A percentile compares a stretch with the other conserved stretches of the same genome.
Conservation (phyloP, 2,797 vertebrate genomes). For the Taenioides sp. region DNA sequence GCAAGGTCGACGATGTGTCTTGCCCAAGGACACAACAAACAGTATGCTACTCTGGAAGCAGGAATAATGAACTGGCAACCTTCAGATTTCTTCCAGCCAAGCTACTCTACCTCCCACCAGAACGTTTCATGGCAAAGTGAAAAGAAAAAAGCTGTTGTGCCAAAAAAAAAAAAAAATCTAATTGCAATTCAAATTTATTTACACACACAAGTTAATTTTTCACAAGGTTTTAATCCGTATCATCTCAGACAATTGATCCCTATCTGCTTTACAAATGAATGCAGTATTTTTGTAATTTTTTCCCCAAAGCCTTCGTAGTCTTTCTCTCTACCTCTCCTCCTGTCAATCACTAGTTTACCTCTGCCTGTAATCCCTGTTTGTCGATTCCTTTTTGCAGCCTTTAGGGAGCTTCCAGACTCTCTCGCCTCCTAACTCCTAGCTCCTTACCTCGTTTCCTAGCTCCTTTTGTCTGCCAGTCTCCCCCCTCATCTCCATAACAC, state of each 20-base stretch:
- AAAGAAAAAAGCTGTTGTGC: neutral
- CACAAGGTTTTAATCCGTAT: neutral
- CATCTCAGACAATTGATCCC: neutral
- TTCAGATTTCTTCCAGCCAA: neutral
- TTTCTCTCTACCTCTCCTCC: neutral
- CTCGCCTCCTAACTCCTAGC: neutral
- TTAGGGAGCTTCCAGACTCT: neutral
- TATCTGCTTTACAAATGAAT: slow-evolving; percentile 1
- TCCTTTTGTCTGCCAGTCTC: neutral
- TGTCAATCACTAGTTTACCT: slow-evolving; percentile 7
- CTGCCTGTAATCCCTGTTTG: slow-evolving; percentile 7
- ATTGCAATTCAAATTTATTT: neutral
- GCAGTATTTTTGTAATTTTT: neutral
- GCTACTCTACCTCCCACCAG: neutral
- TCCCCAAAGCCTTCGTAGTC: neutral
- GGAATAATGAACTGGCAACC: neutral
- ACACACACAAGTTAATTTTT: neutral
- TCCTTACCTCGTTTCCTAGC: neutral
- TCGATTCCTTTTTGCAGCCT: slow-evolving; percentile 1
- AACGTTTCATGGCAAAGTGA: neutral
- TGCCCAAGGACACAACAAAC: neutral
- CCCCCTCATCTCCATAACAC: slow-evolving; percentile 5
- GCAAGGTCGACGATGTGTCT: neutral
- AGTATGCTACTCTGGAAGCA: neutral
- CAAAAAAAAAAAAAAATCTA: neutral